A percentile compares a stretch with the other conserved stretches of the same genome.
These are phyloP conservation scores for Cyprinodon tularosa DNA, from an alignment of 2,113 vertebrate species.

Conservation along the genomic window DNA sequence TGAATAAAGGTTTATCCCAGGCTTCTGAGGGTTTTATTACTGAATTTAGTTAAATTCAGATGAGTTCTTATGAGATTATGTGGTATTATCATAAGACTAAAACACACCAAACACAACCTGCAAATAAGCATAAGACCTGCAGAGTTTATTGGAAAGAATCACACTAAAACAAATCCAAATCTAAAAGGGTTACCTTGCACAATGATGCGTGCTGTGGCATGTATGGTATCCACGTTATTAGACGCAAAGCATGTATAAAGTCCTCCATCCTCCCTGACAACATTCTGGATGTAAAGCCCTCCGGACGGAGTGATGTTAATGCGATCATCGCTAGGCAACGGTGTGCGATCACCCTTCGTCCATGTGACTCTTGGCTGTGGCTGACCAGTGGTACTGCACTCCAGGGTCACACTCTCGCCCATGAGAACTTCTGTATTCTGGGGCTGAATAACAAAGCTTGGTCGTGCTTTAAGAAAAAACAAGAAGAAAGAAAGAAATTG, in stretches of 20 bases:
- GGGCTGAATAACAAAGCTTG: slow-evolving; percentile 96
- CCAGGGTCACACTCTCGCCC: slow-evolving; percentile 94
- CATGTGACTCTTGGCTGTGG: slow-evolving; percentile 90
- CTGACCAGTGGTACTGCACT: slow-evolving; percentile 94
- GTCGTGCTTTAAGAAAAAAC: slow-evolving; percentile 81
- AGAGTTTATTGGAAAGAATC: not conserved
- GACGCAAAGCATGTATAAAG: slow-evolving; percentile 95
- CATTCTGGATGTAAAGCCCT: slow-evolving; percentile 93
- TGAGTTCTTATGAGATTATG: not conserved
- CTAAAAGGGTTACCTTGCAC: slow-evolving; percentile 86
- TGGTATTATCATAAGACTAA: not conserved
- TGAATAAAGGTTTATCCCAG: not conserved
- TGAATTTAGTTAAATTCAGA: not conserved
- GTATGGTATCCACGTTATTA: slow-evolving; percentile 91
- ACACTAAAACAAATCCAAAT: not conserved
- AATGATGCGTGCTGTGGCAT: slow-evolving; percentile 90
- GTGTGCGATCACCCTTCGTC: slow-evolving; percentile 89
- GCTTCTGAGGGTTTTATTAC: not conserved
- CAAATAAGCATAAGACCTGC: not conserved
- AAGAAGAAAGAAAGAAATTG: not conserved
- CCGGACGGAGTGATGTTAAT: slow-evolving; percentile 91
- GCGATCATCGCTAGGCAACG: slow-evolving; percentile 88
- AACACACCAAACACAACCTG: not conserved
- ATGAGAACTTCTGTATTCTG: slow-evolving; percentile 98
- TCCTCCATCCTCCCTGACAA: slow-evolving; percentile 87